Evolutionary conservation across 92 coral and sea anemone genomes (phyloP).

Genomic region (Diadumene lineata): DNA sequence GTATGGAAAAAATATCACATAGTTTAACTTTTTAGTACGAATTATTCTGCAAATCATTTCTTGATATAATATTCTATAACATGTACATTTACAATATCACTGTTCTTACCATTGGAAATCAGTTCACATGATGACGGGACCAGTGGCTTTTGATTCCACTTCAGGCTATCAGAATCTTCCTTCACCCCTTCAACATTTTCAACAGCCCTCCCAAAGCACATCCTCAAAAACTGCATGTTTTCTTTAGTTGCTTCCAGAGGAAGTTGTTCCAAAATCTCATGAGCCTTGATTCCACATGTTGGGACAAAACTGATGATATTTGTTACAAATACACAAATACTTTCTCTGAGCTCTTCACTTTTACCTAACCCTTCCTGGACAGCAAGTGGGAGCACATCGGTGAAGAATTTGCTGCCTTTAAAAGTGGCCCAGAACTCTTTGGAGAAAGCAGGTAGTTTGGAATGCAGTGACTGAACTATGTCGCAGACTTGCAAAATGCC

Average conservation of each 20-base stretch:
- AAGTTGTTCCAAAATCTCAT: neutral
- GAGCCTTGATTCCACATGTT: neutral
- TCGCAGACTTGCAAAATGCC: conserved; percentile 17
- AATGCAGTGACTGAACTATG: neutral
- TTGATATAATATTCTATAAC: no score
- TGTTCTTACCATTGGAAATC: neutral
- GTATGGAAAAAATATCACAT: no score
- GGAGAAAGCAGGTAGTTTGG: conserved; percentile 2
- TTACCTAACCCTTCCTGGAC: neutral
- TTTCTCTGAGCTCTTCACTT: neutral
- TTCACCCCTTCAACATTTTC: conserved; percentile 46
- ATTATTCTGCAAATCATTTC: no score
- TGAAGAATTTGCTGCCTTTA: conserved; percentile 16
- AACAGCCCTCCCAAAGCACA: conserved; percentile 36
- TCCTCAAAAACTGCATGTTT: conserved; percentile 33
- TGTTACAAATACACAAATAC: conserved; percentile 7
- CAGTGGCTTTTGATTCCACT: conserved; percentile 58
- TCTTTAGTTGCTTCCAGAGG: neutral
- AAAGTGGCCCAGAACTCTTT: conserved; percentile 20
- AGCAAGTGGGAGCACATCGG: neutral
- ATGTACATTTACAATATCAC: neutral
- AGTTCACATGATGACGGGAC: conserved; percentile 33
- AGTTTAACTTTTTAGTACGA: no score
- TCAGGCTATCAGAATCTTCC: conserved; percentile 34
- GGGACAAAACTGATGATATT: conserved; percentile 16